A percentile compares a stretch with the other conserved stretches of the same genome.
These are phyloP conservation scores for Leucophora obtusa DNA, from an alignment of 2,888 invertebrate genomes.

Conservation along the genomic window DNA sequence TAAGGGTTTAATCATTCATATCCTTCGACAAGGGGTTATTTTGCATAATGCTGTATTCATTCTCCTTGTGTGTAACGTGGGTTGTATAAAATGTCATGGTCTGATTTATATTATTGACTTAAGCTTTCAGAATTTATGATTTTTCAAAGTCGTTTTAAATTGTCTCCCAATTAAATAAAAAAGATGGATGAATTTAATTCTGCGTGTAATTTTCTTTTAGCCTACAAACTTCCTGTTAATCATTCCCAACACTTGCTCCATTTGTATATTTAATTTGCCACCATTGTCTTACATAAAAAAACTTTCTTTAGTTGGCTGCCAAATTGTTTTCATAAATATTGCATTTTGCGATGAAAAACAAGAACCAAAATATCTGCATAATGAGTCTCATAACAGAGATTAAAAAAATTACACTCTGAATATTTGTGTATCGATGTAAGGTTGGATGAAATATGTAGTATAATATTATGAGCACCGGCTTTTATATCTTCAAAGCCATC, in stretches of 20 bases:
- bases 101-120: constrained; percentile 60
- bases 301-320: constrained; percentile 61
- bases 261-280: not conserved
- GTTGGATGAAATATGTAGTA: not conserved
- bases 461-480: not conserved
- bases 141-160: constrained; percentile 30
- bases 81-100: constrained; percentile 41
- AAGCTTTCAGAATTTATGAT: constrained; percentile 54
- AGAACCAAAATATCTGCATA: constrained; percentile 58
- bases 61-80: constrained; percentile 13
- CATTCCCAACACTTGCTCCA: constrained; percentile 35
- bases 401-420: constrained; percentile 58
- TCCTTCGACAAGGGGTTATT: constrained; percentile 32
- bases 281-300: not conserved
- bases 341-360: constrained; percentile 27
- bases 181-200: not conserved
- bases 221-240: not conserved
- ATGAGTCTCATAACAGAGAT: constrained; percentile 67
- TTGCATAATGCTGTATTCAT: constrained; percentile 43
- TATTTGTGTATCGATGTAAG: constrained; percentile 16
- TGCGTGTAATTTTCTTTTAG: not conserved
- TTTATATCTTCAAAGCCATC: not conserved
- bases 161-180: not conserved
- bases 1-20: constrained; percentile 44
- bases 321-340: constrained; percentile 69